Base-by-base conservation (phyloP, 1,140 invertebrate species). In the Hyles vespertilio region DNA sequence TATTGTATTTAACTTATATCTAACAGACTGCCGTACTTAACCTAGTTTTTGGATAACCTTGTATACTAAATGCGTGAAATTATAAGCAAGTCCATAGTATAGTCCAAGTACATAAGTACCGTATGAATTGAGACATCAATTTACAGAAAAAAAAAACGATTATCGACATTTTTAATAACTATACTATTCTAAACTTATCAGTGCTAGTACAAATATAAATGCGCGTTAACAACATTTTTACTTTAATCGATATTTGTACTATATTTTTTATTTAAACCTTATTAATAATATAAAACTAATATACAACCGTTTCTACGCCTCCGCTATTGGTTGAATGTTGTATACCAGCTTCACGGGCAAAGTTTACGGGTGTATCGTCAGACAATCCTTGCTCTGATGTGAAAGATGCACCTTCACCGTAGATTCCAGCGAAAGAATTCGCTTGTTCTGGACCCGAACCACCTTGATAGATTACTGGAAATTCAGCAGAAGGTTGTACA, bases 311-410 rank as follows among this genome's bases (percentile, higher is more conserved):
- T 65, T 86, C 71, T 33, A 79, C 44, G 5, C 73, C 77, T 11
- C 74, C 81, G 0, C 77, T 85, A 3, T 82, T 79, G 12, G 77
- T 59, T 5, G 64, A 63, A 33, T 82, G 72, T 53, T 82, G 79
- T 59, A 86, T 74, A 0, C 84, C 84, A 33, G 74, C 84, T 51
- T 79, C 74, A 34, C 83, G 64, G 5, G 68, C 58, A 51, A 75
- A 85, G 1, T 78, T 69, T 2, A 79, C 74, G 3, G 81, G 80
- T 0, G 67, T 67, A 5, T 81, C 77, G n/a, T 79, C 77, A 3
- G 48, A 59, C n/a, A 65, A 57, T 2, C 71, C 72, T 32, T 65
- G 69, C 12, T 69, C 6, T 5, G 74, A 66, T 4, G 79, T 51
- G 11, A 72, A 68, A 1, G 72, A 59, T 7, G 74, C 68, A 40